These are phyloP conservation scores for Anas platyrhynchos DNA, from an alignment of 2,113 vertebrate species.

Conservation along the genomic window DNA sequence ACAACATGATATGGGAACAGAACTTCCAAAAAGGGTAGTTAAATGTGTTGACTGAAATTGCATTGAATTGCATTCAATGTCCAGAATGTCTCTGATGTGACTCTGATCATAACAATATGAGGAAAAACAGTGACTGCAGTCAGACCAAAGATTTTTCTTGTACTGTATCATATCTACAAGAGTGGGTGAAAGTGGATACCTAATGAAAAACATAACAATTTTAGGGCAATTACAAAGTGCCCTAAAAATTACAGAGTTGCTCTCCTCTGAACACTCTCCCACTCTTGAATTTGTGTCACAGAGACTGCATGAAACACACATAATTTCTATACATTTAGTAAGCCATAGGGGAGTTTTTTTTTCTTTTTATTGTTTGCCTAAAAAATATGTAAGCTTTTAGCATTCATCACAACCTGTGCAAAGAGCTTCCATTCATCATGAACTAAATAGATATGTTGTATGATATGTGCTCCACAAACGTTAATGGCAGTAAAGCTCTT, in stretches of 20 bases:
- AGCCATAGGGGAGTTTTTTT: background rate
- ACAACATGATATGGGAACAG: background rate
- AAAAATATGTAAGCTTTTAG: background rate
- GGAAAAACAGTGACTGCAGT: background rate
- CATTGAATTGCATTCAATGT: background rate
- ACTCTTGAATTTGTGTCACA: background rate
- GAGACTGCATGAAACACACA: background rate
- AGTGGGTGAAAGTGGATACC: accelerated
- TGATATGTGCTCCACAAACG: background rate
- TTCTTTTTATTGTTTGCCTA: background rate
- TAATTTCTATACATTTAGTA: background rate
- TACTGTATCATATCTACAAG: background rate
- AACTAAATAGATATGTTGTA: background rate
- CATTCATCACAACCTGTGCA: background rate
- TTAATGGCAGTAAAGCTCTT: background rate
- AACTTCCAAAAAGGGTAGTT: background rate
- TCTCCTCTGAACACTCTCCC: background rate
- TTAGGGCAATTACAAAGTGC: background rate
- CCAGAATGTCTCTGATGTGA: background rate
- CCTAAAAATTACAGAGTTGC: no score
- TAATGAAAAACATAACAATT: background rate
- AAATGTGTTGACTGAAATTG: background rate
- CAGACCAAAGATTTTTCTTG: background rate
- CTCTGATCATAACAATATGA: background rate
- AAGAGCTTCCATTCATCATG: background rate